Percentiles rank a stretch among this genome's conserved stretches.
These are phyloP conservation scores for Drymodes brunneopygia DNA, from an alignment of 2,113 vertebrate species.

Conservation along the genomic window DNA sequence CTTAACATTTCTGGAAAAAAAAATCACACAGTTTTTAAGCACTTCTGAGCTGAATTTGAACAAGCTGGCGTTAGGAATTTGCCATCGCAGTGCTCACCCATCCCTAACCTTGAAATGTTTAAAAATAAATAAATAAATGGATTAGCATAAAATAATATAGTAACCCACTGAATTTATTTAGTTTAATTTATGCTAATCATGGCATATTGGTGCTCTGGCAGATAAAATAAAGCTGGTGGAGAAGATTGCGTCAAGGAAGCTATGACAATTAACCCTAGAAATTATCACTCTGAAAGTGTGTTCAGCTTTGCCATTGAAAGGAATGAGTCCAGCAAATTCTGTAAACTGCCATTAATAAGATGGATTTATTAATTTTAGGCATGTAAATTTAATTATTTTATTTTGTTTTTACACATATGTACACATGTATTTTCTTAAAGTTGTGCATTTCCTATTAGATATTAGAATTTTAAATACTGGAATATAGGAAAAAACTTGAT, in stretches of 20 bases:
- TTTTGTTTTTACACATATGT: not conserved
- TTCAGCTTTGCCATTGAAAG: conserved; percentile 56
- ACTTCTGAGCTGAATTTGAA: conserved; percentile 10
- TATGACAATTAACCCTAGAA: conserved; percentile 74
- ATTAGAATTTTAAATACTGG: not conserved
- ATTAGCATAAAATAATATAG: conserved; percentile 72
- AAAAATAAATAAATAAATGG: conserved; percentile 63
- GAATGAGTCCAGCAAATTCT: conserved; percentile 52
- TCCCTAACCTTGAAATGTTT: conserved; percentile 65
- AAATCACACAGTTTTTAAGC: conserved; percentile 22
- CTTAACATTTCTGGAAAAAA: conserved; percentile 46
- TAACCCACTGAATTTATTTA: conserved; percentile 72
- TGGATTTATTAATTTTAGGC: conserved; percentile 39
- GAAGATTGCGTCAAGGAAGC: conserved; percentile 67
- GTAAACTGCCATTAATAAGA: conserved; percentile 58
- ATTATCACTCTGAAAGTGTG: conserved; percentile 58
- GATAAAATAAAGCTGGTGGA: conserved; percentile 75
- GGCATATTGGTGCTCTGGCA: conserved; percentile 66
- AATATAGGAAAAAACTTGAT: not conserved
- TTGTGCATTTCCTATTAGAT: not conserved
- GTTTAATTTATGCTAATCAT: conserved; percentile 78
- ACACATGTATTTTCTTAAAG: not conserved
- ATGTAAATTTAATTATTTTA: not conserved
- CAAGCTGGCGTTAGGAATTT: conserved; percentile 38
- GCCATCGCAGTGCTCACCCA: conserved; percentile 17